Evolutionary conservation across 2,113 vertebrate genomes (phyloP).

Genomic region (Albula goreensis): DNA sequence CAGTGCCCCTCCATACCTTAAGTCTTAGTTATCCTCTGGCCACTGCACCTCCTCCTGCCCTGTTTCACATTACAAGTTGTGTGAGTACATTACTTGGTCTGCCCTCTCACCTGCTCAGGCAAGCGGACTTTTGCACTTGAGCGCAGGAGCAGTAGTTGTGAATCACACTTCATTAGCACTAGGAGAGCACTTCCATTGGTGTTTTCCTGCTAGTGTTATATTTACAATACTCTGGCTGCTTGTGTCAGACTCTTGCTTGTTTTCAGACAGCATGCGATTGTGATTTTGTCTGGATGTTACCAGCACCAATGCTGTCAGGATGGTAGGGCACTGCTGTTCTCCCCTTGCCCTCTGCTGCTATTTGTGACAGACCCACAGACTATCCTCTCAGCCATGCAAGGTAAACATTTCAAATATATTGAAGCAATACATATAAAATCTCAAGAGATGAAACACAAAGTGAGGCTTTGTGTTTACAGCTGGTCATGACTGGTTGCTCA

Average conservation of each 20-base stretch:
- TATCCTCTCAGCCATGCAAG: neutral
- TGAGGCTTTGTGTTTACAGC: neutral
- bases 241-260: neutral
- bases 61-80: neutral
- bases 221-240: neutral
- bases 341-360: neutral
- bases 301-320: neutral
- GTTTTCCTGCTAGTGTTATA: neutral
- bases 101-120: neutral
- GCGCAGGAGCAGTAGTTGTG: neutral
- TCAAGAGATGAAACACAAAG: neutral
- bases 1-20: too few relatives aligned
- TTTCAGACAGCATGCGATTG: neutral
- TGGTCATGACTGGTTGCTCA: neutral
- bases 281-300: neutral
- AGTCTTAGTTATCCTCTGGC: neutral
- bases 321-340: too few relatives aligned
- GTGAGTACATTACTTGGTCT: neutral
- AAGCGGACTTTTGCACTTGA: neutral
- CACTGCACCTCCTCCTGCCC: neutral
- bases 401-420: neutral
- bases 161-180: slow-evolving; percentile 23
- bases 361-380: neutral
- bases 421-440: neutral
- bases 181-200: neutral